These are phyloP conservation scores for Papilio polyxenes DNA, from an alignment of 1,140 invertebrate genomes.

Conservation along the genomic window DNA sequence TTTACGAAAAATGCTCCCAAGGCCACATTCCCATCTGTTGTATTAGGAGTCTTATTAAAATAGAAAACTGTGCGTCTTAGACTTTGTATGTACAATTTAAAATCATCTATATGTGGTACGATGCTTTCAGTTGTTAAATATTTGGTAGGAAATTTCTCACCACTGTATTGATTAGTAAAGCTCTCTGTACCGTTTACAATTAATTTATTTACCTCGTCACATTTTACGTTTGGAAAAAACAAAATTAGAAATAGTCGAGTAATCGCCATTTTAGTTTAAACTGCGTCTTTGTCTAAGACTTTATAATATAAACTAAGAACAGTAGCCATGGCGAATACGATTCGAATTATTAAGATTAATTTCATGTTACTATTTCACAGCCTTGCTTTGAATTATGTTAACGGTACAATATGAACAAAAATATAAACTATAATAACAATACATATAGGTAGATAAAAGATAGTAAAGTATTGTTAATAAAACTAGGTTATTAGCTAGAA, in stretches of 20 bases:
- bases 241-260: not conserved
- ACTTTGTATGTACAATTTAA: constrained; percentile 38
- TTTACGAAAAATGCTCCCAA: constrained; percentile 44
- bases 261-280: not conserved
- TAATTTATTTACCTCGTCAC: not conserved
- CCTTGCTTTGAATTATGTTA: not conserved
- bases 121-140: constrained; percentile 38
- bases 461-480: too few relatives aligned
- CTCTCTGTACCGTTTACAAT: not conserved
- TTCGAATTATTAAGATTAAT: constrained; percentile 25
- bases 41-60: constrained; percentile 44
- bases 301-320: not conserved
- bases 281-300: not conserved
- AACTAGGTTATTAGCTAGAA: not conserved
- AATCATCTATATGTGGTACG: constrained; percentile 35
- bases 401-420: too few relatives aligned
- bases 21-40: constrained; percentile 43
- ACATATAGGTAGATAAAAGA: too few relatives aligned
- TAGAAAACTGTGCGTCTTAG: constrained; percentile 38
- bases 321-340: constrained; percentile 4
- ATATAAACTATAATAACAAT: too few relatives aligned
- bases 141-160: constrained; percentile 40
- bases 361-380: constrained; percentile 25
- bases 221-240: not conserved
- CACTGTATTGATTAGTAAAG: constrained; percentile 30